These are phyloP conservation scores for Anarsia innoxiella DNA, from an alignment of 2,888 invertebrate species.

Conservation along the genomic window DNA sequence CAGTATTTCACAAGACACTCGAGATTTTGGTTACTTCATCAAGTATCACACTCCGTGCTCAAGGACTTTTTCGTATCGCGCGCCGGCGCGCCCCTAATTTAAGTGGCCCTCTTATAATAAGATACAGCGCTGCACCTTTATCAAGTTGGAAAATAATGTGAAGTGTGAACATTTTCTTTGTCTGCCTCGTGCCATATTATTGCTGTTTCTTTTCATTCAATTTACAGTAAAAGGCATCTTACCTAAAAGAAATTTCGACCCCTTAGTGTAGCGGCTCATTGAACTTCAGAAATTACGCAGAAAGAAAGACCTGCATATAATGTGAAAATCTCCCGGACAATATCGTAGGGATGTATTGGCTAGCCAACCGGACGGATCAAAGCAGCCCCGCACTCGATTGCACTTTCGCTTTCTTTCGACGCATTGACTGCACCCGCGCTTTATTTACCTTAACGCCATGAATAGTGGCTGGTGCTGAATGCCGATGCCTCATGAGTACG, in stretches of 20 bases:
- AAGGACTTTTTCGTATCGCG: slow-evolving; percentile 29
- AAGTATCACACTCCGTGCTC: slow-evolving; percentile 29
- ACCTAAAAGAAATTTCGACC: too few relatives aligned
- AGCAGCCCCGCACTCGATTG: slow-evolving; percentile 36
- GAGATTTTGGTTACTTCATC: slow-evolving; percentile 8
- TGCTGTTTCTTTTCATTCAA: too few relatives aligned
- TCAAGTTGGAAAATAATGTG: too few relatives aligned
- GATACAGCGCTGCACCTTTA: too few relatives aligned
- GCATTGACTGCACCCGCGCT: slow-evolving; percentile 27
- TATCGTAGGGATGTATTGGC: too few relatives aligned
- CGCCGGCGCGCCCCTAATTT: slow-evolving; percentile 12
- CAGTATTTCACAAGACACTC: slow-evolving; percentile 6
- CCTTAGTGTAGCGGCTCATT: not conserved
- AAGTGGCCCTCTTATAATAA: slow-evolving; percentile 10
- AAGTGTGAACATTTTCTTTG: too few relatives aligned
- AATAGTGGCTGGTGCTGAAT: slow-evolving; percentile 19
- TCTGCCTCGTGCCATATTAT: too few relatives aligned
- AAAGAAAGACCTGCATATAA: too few relatives aligned
- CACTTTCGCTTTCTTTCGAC: slow-evolving; percentile 64
- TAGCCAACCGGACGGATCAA: slow-evolving; percentile 18
- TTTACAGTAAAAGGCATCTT: too few relatives aligned
- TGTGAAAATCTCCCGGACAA: too few relatives aligned
- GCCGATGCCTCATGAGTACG: too few relatives aligned
- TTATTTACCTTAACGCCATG: too few relatives aligned
- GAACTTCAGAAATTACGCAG: not conserved